These are phyloP conservation scores for Diogma glabrata DNA, from an alignment of 2,888 invertebrate species.

Conservation along the genomic window DNA sequence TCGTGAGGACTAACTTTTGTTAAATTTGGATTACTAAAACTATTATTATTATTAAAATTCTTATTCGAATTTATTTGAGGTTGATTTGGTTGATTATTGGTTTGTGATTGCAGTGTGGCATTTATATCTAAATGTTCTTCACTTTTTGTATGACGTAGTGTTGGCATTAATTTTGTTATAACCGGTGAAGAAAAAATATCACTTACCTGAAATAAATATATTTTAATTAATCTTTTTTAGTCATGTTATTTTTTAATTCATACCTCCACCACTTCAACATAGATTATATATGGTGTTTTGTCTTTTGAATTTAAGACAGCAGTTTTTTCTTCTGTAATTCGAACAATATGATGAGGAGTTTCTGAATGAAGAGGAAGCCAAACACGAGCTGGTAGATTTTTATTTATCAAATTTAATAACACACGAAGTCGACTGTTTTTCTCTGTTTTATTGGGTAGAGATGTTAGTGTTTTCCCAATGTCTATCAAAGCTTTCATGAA, in stretches of 20 bases:
- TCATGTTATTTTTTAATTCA: not conserved
- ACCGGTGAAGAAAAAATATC: constrained; percentile 74
- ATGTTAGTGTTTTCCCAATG: constrained; percentile 72
- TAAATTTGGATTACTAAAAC: too few relatives aligned
- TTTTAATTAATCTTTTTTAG: too few relatives aligned
- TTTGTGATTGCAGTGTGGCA: constrained; percentile 24
- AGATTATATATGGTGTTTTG: constrained; percentile 90
- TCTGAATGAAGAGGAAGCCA: constrained; percentile 87
- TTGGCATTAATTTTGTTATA: constrained; percentile 78
- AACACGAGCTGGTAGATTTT: constrained; percentile 94
- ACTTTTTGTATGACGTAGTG: constrained; percentile 82
- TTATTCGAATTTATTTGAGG: too few relatives aligned
- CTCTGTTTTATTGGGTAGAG: constrained; percentile 76
- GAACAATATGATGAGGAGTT: constrained; percentile 80
- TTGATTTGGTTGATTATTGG: constrained; percentile 18
- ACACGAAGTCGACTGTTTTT: constrained; percentile 87
- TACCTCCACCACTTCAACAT: constrained; percentile 86
- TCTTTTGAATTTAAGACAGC: constrained; percentile 95
- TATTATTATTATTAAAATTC: too few relatives aligned
- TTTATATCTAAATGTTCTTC: constrained; percentile 72
- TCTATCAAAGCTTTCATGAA: constrained; percentile 78
- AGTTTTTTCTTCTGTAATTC: constrained; percentile 94
- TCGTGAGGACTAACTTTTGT: constrained; percentile 7
- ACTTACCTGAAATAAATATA: constrained; percentile 41
- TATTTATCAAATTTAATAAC: constrained; percentile 84